Evolutionary conservation across 2,113 vertebrate genomes (phyloP).

Genomic region (Elephantulus edwardii): DNA sequence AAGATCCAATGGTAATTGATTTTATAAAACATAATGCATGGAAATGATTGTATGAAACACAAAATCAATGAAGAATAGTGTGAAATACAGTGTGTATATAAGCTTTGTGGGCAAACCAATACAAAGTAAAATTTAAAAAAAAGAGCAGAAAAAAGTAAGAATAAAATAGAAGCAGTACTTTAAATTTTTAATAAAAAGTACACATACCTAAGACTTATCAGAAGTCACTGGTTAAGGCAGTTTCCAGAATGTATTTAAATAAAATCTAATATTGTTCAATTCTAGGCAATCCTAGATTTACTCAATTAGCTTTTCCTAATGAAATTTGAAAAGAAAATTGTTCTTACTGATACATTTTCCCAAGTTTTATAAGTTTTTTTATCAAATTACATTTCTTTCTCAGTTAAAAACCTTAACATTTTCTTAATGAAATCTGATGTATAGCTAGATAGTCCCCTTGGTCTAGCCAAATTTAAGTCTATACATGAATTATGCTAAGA

Average conservation of each 20-base stretch:
- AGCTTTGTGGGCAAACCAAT: too few species aligned
- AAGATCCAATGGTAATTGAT: too few species aligned
- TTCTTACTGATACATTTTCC: neutral
- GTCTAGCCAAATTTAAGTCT: neutral
- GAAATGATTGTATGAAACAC: too few species aligned
- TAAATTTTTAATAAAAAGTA: constrained; percentile 21
- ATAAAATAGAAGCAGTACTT: neutral
- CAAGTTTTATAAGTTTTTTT: neutral
- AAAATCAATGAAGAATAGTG: too few species aligned
- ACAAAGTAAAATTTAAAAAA: too few species aligned
- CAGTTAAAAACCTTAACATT: neutral
- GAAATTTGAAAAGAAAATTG: constrained; percentile 46
- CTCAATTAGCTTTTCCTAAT: constrained; percentile 23
- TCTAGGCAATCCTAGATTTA: neutral
- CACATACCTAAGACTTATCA: neutral
- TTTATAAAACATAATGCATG: too few species aligned
- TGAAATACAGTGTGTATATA: too few species aligned
- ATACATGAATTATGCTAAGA: neutral
- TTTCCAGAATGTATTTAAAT: neutral
- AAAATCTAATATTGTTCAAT: constrained; percentile 1
- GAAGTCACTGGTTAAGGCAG: neutral
- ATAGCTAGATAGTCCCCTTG: neutral
- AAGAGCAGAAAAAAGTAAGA: neutral
- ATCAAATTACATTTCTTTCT: neutral
- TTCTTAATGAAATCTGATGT: neutral